Conservation (phyloP, 2,888 invertebrate genomes). For the Phasia obesa region DNA sequence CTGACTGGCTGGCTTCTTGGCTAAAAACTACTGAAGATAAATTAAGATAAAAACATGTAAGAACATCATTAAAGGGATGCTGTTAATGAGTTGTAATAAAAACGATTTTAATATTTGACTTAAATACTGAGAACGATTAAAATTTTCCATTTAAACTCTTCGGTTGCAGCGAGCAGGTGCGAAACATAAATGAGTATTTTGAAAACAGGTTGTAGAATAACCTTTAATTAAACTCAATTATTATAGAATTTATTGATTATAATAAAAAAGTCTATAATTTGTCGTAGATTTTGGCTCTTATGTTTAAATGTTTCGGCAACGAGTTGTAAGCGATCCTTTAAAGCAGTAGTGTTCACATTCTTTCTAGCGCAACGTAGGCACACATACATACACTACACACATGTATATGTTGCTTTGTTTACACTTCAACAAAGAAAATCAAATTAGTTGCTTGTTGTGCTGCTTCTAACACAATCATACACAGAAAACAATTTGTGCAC, state of each 20-base stretch:
- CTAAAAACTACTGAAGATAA: neutral
- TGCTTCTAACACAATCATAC: too few relatives aligned
- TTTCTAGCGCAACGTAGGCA: too few relatives aligned
- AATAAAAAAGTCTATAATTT: neutral
- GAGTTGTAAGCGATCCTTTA: too few relatives aligned
- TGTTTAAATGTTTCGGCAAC: neutral
- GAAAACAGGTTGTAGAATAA: neutral
- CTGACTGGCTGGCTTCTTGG: too few relatives aligned
- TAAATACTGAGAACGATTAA: slow-evolving; percentile 21
- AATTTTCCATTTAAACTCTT: neutral
- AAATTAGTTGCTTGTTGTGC: too few relatives aligned
- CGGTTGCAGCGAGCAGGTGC: slow-evolving; percentile 24
- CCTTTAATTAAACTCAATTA: slow-evolving; percentile 10
- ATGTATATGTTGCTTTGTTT: too few relatives aligned
- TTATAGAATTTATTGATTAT: neutral
- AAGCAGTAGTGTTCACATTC: too few relatives aligned
- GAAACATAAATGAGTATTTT: neutral
- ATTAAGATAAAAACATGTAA: slow-evolving; percentile 19
- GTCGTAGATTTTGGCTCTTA: neutral
- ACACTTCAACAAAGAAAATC: too few relatives aligned
- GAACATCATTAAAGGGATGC: slow-evolving; percentile 63
- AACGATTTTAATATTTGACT: slow-evolving; percentile 41
- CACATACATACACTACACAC: too few relatives aligned
- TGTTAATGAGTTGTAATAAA: slow-evolving; percentile 61
- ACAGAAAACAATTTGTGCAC: too few relatives aligned